A percentile compares a stretch with the other conserved stretches of the same genome.
Conservation (phyloP, 1,140 invertebrate genomes). For the Hylaeus volcanicus region DNA sequence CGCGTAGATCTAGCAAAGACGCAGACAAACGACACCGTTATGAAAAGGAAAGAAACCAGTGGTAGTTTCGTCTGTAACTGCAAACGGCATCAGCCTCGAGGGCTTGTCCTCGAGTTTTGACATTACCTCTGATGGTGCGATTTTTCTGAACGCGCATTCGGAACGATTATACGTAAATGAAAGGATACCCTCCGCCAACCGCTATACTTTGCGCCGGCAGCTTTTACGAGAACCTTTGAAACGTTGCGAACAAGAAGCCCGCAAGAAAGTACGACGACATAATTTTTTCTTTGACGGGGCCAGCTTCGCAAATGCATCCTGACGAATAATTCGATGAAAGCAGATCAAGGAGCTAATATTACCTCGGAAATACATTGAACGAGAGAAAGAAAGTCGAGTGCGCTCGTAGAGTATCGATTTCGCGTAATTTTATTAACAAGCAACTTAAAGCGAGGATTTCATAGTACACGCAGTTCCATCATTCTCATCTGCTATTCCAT, state of each 20-base stretch:
- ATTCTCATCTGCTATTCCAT: neutral
- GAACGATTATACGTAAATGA: slow-evolving; percentile 3
- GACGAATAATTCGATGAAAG: neutral
- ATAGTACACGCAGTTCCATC: neutral
- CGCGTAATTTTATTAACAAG: slow-evolving; percentile 39
- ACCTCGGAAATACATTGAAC: neutral
- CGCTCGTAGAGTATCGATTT: slow-evolving; percentile 1
- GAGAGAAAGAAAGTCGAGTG: neutral
- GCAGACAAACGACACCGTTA: slow-evolving; percentile 1
- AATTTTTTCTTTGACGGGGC: neutral
- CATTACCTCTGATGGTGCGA: slow-evolving; percentile 3
- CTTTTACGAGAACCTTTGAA: neutral
- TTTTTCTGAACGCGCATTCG: neutral
- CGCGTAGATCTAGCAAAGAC: neutral
- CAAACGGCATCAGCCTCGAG: slow-evolving; percentile 19
- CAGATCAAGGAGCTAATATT: slow-evolving; percentile 1
- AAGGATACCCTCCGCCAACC: neutral
- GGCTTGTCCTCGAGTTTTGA: neutral
- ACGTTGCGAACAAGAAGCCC: no score
- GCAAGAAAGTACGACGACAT: neutral
- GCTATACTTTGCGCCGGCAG: neutral
- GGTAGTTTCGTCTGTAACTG: neutral
- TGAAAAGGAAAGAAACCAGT: neutral
- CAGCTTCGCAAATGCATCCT: neutral
- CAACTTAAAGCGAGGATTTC: slow-evolving; percentile 23